Evolutionary conservation across 30 jellyfish, hydroid and myxozoan species (phyloP).

Genomic region (Haliclystus octoradiatus): DNA sequence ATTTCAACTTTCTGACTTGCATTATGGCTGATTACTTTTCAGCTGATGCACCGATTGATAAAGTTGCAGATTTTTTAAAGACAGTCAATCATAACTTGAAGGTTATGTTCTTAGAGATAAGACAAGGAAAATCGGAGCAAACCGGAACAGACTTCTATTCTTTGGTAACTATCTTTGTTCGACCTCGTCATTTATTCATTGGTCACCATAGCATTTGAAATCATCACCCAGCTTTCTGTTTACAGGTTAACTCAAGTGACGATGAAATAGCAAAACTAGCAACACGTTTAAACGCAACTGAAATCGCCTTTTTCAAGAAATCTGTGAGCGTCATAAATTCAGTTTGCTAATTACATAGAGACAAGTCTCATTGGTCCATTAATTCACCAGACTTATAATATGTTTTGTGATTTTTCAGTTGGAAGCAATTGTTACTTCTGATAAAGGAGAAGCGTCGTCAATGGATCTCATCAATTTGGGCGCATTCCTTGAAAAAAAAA

Average conservation of each 20-base stretch:
- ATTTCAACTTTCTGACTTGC: no score
- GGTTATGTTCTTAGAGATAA: slow-evolving; percentile 52
- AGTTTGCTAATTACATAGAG: no score
- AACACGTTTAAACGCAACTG: slow-evolving; percentile 61
- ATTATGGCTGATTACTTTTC: background rate
- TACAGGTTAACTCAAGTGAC: slow-evolving; percentile 69
- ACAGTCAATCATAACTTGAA: slow-evolving; percentile 50
- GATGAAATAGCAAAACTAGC: slow-evolving; percentile 89
- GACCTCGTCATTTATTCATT: background rate
- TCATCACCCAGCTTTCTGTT: background rate
- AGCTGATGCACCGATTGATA: slow-evolving; percentile 31
- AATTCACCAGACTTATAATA: no score
- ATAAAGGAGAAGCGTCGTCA: slow-evolving; percentile 52
- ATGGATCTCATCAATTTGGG: slow-evolving; percentile 64
- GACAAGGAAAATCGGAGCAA: slow-evolving; percentile 82
- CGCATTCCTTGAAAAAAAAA: slow-evolving; percentile 29
- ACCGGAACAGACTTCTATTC: slow-evolving; percentile 48
- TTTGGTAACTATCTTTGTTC: slow-evolving; percentile 27
- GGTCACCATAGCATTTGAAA: background rate
- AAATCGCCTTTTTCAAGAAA: slow-evolving; percentile 67
- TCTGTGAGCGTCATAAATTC: slow-evolving; percentile 33
- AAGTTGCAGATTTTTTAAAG: slow-evolving; percentile 23
- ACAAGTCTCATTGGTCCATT: no score
- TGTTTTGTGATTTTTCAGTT: slow-evolving; percentile 23
- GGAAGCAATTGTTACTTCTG: slow-evolving; percentile 46